Percentiles rank a stretch among this genome's conserved stretches.
Evolutionary conservation across 1,140 invertebrate species (phyloP).

Genomic region (Kradibia gibbosae): DNA sequence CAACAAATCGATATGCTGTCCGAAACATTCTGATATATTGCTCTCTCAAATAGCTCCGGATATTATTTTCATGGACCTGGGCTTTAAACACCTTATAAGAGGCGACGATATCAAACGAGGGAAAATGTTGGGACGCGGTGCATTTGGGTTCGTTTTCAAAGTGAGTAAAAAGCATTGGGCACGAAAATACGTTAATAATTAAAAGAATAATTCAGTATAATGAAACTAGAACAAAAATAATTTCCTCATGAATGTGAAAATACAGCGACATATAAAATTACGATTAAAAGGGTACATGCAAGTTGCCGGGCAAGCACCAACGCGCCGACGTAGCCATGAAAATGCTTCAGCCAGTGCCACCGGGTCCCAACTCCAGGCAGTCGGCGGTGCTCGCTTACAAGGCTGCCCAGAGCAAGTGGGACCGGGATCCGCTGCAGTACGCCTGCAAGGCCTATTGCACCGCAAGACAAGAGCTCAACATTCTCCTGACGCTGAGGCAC

Average conservation of each 20-base stretch:
- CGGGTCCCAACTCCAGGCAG: constrained; percentile 83
- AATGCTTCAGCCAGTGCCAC: constrained; percentile 94
- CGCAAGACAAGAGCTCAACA: constrained; percentile 93
- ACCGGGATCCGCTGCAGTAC: constrained; percentile 89
- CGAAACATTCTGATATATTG: constrained; percentile 81
- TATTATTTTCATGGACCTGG: constrained; percentile 91
- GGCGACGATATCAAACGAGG: constrained; percentile 86
- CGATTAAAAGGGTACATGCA: constrained; percentile 76
- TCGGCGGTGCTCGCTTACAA: constrained; percentile 86
- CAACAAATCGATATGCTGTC: constrained; percentile 80
- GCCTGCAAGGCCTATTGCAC: constrained; percentile 96
- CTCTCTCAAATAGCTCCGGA: constrained; percentile 88
- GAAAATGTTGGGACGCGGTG: constrained; percentile 91
- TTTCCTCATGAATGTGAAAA: neutral
- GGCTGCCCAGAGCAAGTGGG: constrained; percentile 90
- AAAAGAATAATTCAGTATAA: neutral
- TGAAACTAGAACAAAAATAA: neutral
- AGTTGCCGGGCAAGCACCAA: constrained; percentile 74
- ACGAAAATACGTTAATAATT: neutral
- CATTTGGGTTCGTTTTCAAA: constrained; percentile 97
- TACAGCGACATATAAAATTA: neutral
- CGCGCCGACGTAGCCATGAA: constrained; percentile 92
- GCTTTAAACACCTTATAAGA: constrained; percentile 83
- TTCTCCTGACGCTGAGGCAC: constrained; percentile 89
- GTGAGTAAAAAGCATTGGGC: neutral